phyloP scores from a whole-genome alignment of 2,888 invertebrate species.

The Eristalinus aeneus region DNA sequence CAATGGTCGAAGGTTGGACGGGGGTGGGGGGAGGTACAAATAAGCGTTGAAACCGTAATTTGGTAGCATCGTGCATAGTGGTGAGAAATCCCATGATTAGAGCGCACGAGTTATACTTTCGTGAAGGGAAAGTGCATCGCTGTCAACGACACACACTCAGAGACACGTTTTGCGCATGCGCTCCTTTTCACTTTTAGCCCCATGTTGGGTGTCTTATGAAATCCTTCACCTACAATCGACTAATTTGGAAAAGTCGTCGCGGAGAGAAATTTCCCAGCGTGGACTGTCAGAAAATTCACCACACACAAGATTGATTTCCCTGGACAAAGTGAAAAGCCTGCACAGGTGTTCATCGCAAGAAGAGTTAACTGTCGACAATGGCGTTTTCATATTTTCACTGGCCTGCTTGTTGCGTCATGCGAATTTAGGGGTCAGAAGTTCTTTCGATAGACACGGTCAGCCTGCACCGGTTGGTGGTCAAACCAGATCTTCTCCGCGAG shows the following conservation, averaged over 20 bases:
- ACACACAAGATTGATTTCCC: conserved; percentile 43
- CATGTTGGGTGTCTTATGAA: conserved; percentile 1
- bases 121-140: conserved; percentile 66
- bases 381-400: conserved; percentile 23
- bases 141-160: conserved; percentile 28
- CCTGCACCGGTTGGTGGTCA: no score
- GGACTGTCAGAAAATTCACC: conserved; percentile 45
- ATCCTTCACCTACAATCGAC: conserved; percentile 56
- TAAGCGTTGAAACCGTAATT: neutral
- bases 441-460: neutral
- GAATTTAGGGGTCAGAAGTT: conserved; percentile 26
- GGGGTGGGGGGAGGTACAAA: neutral
- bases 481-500: conserved; percentile 30
- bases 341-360: conserved; percentile 50
- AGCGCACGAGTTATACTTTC: conserved; percentile 14
- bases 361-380: conserved; percentile 62
- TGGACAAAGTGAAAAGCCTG: conserved; percentile 60
- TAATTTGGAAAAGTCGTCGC: neutral
- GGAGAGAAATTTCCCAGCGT: conserved; percentile 41
- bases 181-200: conserved; percentile 61
- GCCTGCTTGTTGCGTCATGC: neutral
- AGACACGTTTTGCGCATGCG: conserved; percentile 48
- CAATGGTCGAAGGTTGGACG: neutral
- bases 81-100: neutral
- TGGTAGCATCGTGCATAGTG: neutral